Base-by-base conservation (phyloP, 1,140 invertebrate genomes). In the Zaprionus inermis region DNA sequence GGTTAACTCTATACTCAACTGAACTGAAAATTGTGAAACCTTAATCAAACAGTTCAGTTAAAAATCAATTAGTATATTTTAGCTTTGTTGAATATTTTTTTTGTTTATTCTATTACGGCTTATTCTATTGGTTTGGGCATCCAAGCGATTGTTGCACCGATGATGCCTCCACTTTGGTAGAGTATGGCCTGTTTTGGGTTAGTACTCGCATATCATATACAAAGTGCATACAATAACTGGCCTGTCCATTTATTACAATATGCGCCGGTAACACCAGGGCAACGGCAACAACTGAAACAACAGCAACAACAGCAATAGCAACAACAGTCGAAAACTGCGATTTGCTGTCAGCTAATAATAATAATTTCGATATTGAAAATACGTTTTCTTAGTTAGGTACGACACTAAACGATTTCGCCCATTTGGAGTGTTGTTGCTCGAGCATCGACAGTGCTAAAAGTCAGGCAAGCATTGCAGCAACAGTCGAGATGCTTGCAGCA, bases 301-400 rank as follows among this genome's bases (percentile, higher is more conserved):
- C 36, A 38, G 14, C 64, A 54, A 46, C 71, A 79, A 56, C 76
- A 71, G 22, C 55, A 55, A 38, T 65, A 81, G 60, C 79, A 65
- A 28, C 74, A 85, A 86, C 80, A 86, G 79, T 83, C 67, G 74
- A 89, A 89, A 89, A 78, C 79, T 82, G 86, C 86, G 86, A 90
- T 90, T 90, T 90, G 86, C 81, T 90, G 86, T 90, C 86, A 90
- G 86, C 86, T 90, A 90, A 90, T 90, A 90, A 90, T 90, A 90
- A 90, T 90, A 90, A 90, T 90, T 90, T 90, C 79, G 79, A 90
- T 90, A 90, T 86, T 90, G 86, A 90, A 90, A 83, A 90, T 90
- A 90, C 79, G 79, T 82, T 90, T 90, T 86, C 81, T 90, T 90
- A 88, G 83, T 88, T 88, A 88, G 83, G 84, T 89, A 88, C 74